Evolutionary conservation across 2,888 invertebrate genomes (phyloP).

Genomic region (Apodemia hepburni): DNA sequence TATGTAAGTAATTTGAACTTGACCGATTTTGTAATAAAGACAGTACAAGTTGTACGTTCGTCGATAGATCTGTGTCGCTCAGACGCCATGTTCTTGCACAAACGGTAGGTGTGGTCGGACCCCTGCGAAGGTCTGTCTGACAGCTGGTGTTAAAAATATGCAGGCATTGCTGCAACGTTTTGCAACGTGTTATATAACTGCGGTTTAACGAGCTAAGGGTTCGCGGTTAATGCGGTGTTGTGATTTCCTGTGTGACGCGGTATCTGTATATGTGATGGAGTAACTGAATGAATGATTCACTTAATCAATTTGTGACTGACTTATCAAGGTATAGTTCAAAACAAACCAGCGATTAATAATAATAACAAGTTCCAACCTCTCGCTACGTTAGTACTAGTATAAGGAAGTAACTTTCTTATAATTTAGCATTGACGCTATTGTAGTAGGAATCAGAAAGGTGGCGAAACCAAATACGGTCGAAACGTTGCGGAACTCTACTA

Average conservation of each 20-base stretch:
- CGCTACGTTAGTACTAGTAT: no score
- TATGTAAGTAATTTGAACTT: slow-evolving; percentile 2
- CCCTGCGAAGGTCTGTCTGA: slow-evolving; percentile 7
- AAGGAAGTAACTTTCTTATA: no score
- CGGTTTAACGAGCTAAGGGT: background rate
- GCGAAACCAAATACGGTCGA: no score
- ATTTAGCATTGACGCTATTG: no score
- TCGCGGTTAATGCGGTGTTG: background rate
- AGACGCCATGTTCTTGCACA: slow-evolving; percentile 7
- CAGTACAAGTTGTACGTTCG: background rate
- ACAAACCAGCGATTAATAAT: no score
- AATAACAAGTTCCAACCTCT: no score
- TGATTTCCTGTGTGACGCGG: background rate
- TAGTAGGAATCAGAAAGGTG: no score
- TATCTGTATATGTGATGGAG: background rate
- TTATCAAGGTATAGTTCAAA: no score
- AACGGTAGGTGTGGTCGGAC: slow-evolving; percentile 10
- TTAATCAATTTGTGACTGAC: no score
- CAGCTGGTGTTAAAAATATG: background rate
- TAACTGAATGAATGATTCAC: no score
- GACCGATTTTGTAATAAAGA: slow-evolving; percentile 1
- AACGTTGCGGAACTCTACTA: no score
- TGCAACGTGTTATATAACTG: background rate
- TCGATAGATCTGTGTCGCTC: background rate
- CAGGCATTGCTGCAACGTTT: background rate